Conservation (phyloP, 2,113 vertebrate species). For the Nycticorax nycticorax region DNA sequence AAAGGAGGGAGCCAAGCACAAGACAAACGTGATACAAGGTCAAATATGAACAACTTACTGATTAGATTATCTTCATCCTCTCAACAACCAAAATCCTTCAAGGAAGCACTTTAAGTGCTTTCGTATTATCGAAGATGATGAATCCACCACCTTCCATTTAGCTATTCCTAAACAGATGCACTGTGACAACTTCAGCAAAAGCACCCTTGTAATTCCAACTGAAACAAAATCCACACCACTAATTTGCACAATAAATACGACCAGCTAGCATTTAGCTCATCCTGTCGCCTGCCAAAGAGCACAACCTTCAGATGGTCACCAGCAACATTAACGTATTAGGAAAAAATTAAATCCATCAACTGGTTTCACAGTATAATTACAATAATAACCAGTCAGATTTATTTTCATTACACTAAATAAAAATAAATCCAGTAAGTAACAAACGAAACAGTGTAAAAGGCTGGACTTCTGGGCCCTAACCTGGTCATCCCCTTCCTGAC, state of each 20-base stretch:
- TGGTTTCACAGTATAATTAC: not conserved
- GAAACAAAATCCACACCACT: not conserved
- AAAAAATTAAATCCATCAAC: not conserved
- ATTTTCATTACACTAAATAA: not conserved
- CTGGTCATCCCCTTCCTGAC: not conserved
- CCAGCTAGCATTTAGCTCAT: not conserved
- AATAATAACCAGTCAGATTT: not conserved
- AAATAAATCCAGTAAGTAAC: not conserved
- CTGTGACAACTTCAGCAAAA: not conserved
- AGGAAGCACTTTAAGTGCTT: not conserved
- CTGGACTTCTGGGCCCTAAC: not conserved
- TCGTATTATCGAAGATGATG: fast-evolving
- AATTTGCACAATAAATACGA: fast-evolving
- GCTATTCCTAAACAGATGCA: not conserved
- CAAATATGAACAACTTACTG: not conserved
- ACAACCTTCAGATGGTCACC: not conserved
- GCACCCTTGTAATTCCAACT: not conserved
- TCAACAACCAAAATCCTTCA: not conserved
- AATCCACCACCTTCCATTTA: not conserved
- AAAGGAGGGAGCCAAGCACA: not conserved
- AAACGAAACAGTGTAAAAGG: not conserved
- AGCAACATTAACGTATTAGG: not conserved
- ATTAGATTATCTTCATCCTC: not conserved
- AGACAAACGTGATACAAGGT: not conserved
- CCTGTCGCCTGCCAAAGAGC: not conserved